phyloP scores from a whole-genome alignment of 2,113 vertebrate genomes.

The Pan paniscus region DNA sequence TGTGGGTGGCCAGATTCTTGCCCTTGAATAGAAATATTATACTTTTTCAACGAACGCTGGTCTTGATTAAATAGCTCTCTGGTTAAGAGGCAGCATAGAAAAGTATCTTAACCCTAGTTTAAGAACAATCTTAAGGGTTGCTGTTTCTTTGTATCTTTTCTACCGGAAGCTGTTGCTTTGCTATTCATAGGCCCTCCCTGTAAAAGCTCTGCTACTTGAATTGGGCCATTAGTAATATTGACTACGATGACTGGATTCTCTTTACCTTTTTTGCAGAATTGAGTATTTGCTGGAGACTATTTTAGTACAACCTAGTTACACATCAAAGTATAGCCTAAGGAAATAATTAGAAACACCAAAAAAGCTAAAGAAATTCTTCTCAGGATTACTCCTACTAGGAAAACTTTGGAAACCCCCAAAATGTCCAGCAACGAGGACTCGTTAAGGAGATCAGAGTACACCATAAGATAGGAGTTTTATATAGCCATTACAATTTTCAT shows the following conservation, averaged over 20 bases:
- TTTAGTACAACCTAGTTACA: neutral
- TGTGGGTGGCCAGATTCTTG: conserved; percentile 61
- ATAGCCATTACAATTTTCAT: neutral
- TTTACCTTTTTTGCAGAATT: neutral
- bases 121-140: neutral
- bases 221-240: neutral
- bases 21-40: conserved; percentile 44
- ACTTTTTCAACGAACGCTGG: conserved; percentile 17
- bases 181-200: neutral
- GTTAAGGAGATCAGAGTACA: neutral
- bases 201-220: neutral
- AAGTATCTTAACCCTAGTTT: neutral
- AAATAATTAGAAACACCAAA: neutral
- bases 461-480: neutral
- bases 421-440: neutral
- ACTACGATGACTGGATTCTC: neutral
- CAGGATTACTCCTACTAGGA: neutral
- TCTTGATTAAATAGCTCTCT: conserved; percentile 37
- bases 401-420: neutral
- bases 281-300: neutral
- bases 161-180: neutral
- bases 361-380: neutral
- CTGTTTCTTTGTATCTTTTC: neutral
- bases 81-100: neutral
- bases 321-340: neutral